Evolutionary conservation across 2,797 vertebrate genomes (phyloP).

Genomic region (Aeoliscus strigatus): DNA sequence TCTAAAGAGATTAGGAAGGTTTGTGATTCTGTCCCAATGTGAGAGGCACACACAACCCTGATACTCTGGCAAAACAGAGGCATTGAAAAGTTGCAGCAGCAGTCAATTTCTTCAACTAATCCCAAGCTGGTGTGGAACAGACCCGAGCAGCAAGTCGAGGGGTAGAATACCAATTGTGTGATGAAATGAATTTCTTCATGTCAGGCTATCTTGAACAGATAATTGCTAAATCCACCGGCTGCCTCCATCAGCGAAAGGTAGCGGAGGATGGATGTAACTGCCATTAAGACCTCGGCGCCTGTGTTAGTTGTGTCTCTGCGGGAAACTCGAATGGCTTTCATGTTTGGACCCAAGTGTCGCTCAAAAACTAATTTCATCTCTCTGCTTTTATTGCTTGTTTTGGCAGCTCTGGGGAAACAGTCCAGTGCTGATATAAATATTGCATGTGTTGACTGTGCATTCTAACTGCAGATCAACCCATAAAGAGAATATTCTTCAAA

Average conservation of each 20-base stretch:
- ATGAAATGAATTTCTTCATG: constrained; percentile 47
- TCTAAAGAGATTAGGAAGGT: constrained; percentile 20
- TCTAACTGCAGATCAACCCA: constrained; percentile 21
- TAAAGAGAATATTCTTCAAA: constrained; percentile 23
- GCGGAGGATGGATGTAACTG: constrained; percentile 20
- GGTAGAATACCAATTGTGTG: constrained; percentile 50
- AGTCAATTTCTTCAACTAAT: constrained; percentile 42
- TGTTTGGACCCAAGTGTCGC: constrained; percentile 16
- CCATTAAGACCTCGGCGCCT: constrained; percentile 20
- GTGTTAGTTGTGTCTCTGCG: constrained; percentile 29
- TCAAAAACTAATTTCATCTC: constrained; percentile 27
- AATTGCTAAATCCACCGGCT: constrained; percentile 49
- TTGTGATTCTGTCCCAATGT: constrained; percentile 9
- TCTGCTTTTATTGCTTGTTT: constrained; percentile 20
- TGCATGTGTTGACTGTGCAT: constrained; percentile 23
- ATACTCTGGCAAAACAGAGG: constrained; percentile 24
- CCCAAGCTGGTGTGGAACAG: constrained; percentile 20
- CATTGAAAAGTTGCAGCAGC: constrained; percentile 28
- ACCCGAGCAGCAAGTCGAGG: constrained; percentile 22
- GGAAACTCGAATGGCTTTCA: constrained; percentile 16
- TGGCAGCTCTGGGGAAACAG: constrained; percentile 25
- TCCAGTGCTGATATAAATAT: constrained; percentile 34
- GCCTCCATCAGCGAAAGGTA: constrained; percentile 29
- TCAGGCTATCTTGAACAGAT: constrained; percentile 40
- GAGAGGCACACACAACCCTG: constrained; percentile 3